Conservation (phyloP, 2,113 vertebrate species). For the Ceratotherium simum region DNA sequence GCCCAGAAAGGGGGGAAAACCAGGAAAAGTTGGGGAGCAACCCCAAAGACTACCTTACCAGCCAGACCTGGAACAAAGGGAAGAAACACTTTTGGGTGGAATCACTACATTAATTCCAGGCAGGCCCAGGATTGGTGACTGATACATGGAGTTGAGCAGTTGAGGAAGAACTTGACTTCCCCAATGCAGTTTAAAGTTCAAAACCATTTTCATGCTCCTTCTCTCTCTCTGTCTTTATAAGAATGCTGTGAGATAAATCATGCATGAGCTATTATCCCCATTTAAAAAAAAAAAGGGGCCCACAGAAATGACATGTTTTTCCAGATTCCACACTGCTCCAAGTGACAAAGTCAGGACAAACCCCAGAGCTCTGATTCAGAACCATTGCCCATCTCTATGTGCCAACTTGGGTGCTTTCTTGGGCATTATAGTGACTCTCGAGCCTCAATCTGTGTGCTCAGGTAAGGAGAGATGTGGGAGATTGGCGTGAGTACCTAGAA, state of each 20-base stretch:
- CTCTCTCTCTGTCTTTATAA: not conserved
- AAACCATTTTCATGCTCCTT: not conserved
- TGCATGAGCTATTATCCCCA: not conserved
- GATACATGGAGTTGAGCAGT: not conserved
- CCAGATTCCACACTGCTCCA: not conserved
- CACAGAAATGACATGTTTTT: not conserved
- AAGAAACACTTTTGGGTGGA: not conserved
- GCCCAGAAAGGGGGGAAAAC: not conserved
- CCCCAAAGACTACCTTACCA: not conserved
- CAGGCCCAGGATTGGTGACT: not conserved
- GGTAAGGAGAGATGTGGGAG: not conserved
- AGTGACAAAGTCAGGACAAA: not conserved
- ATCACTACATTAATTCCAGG: not conserved
- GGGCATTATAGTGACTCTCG: not conserved
- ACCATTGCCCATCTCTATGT: not conserved
- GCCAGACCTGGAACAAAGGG: not conserved
- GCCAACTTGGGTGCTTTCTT: not conserved
- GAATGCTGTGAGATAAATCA: not conserved
- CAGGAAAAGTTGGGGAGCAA: not conserved
- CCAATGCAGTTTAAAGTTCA: not conserved
- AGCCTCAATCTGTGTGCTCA: not conserved
- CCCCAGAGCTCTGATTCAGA: not conserved
- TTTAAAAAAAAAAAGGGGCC: slow-evolving; percentile 15
- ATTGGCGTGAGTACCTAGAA: not conserved
- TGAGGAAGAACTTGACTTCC: not conserved